Conservation (phyloP, 2,797 vertebrate genomes). For the Otolemur crassicaudatus region DNA sequence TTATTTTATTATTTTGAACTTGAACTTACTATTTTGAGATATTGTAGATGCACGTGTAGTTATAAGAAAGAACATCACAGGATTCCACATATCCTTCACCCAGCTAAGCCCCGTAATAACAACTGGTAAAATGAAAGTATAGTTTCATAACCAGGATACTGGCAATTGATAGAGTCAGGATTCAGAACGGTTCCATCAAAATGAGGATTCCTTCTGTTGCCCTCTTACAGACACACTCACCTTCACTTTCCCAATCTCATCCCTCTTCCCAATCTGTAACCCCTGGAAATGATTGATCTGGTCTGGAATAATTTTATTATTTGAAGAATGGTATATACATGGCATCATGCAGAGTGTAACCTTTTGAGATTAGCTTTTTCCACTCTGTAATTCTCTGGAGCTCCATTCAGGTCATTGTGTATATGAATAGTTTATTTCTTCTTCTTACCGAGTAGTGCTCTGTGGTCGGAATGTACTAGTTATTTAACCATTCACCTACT, state of each 20-base stretch:
- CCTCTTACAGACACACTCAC: background rate
- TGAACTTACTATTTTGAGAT: conserved; percentile 41
- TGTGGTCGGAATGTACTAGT: background rate
- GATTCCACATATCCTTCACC: background rate
- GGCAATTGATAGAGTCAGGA: background rate
- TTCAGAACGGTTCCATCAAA: background rate
- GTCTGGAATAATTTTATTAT: conserved; percentile 36
- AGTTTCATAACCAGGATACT: background rate
- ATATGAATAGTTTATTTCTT: conserved; percentile 39
- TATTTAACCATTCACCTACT: conserved; percentile 17
- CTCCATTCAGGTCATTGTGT: background rate
- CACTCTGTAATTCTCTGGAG: background rate
- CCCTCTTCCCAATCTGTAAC: background rate
- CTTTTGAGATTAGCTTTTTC: conserved; percentile 1
- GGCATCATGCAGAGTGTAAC: background rate
- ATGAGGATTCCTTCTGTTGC: background rate
- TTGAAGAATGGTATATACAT: conserved; percentile 37
- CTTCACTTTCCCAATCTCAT: background rate
- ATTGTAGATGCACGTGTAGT: background rate
- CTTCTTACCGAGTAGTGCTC: conserved; percentile 44
- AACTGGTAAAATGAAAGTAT: background rate
- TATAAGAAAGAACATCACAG: conserved; percentile 20
- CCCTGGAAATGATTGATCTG: background rate
- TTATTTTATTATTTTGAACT: conserved; percentile 14
- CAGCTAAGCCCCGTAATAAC: background rate